phyloP scores from a whole-genome alignment of 2,888 invertebrate species.

The Netelia virgata region DNA sequence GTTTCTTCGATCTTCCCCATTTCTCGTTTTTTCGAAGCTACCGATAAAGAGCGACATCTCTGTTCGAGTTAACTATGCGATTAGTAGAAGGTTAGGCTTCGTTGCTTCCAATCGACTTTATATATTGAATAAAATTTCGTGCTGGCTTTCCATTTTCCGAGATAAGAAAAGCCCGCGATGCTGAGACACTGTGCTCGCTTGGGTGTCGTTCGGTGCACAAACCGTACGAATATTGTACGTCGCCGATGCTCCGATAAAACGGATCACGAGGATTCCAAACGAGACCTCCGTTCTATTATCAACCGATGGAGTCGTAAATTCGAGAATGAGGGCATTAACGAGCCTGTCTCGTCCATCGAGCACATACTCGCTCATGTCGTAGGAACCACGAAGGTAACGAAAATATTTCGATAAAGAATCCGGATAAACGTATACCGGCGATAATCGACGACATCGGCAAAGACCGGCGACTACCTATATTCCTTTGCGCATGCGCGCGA shows the following conservation, averaged over 20 bases:
- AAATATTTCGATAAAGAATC: conserved; percentile 13
- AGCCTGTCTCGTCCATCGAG: conserved; percentile 86
- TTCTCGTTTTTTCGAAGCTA: neutral
- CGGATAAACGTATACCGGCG: neutral
- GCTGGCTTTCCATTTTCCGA: neutral
- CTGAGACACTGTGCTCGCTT: conserved; percentile 52
- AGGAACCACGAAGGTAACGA: conserved; percentile 86
- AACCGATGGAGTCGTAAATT: conserved; percentile 85
- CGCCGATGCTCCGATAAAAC: conserved; percentile 46
- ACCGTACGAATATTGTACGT: conserved; percentile 46
- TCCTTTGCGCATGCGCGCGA: conserved; percentile 42
- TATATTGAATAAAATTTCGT: neutral
- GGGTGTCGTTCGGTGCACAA: conserved; percentile 43
- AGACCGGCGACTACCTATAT: neutral
- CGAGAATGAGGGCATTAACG: conserved; percentile 85
- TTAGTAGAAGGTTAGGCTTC: conserved; percentile 39
- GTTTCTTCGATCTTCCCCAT: neutral
- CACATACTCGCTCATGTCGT: conserved; percentile 87
- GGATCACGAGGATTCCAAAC: conserved; percentile 38
- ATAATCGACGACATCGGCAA: neutral
- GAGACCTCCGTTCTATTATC: conserved; percentile 74
- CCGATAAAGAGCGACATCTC: conserved; percentile 48
- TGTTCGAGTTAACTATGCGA: conserved; percentile 6
- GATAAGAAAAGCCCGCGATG: conserved; percentile 24
- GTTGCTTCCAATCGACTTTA: conserved; percentile 13